Evolutionary conservation across 2,888 invertebrate genomes (phyloP).

Genomic region (Noctua pronuba): DNA sequence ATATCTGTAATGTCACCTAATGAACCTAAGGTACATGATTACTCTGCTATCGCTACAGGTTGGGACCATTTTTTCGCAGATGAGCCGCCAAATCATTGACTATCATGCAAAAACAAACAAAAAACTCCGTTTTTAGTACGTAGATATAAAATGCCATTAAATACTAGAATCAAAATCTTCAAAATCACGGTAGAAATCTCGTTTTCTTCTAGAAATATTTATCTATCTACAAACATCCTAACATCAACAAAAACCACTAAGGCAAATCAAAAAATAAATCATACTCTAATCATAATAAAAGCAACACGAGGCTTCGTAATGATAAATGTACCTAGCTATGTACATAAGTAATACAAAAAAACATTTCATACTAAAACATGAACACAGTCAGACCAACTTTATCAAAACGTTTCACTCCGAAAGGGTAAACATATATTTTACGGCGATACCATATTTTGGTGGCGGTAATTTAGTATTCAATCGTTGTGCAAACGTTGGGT

Average conservation of each 20-base stretch:
- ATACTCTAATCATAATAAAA: constrained; percentile 55
- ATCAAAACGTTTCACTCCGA: constrained; percentile 50
- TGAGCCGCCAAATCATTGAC: not conserved
- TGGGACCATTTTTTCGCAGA: not conserved
- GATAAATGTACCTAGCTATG: constrained; percentile 11
- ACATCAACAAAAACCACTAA: constrained; percentile 27
- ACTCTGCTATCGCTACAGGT: not conserved
- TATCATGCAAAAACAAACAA: not conserved
- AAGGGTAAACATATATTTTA: constrained; percentile 59
- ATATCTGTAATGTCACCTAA: not conserved
- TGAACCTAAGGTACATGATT: not conserved
- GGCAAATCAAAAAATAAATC: constrained; percentile 47
- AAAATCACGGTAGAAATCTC: not conserved
- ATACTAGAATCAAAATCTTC: not conserved
- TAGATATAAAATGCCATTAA: not conserved
- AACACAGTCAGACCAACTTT: constrained; percentile 44
- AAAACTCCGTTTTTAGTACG: not conserved
- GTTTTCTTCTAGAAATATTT: not conserved
- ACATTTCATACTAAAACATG: constrained; percentile 47
- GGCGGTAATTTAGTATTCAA: constrained; percentile 58
- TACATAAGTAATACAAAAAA: constrained; percentile 22
- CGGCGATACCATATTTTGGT: constrained; percentile 52
- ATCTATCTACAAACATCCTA: not conserved
- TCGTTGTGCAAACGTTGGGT: constrained; percentile 43
- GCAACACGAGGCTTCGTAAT: constrained; percentile 14